phyloP scores from a whole-genome alignment of 2,888 invertebrate genomes.

The Thymelicus sylvestris region DNA sequence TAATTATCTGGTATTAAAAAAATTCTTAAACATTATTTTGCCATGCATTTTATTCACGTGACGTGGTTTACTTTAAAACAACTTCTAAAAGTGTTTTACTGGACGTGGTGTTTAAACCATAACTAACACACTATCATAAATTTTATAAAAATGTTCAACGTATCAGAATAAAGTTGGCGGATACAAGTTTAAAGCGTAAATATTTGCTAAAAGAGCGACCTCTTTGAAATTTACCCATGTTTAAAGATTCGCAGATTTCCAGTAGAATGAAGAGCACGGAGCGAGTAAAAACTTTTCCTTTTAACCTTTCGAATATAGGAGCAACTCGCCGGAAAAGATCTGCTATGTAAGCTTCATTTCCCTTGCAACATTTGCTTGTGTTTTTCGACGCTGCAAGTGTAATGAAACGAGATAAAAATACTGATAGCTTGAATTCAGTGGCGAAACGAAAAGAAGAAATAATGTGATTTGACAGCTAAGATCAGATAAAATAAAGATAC shows the following conservation, averaged over 20 bases:
- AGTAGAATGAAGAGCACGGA: constrained; percentile 11
- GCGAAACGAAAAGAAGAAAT: no score
- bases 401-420: constrained; percentile 13
- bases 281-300: constrained; percentile 20
- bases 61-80: no score
- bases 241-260: constrained; percentile 18
- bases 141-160: no score
- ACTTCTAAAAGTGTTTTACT: no score
- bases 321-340: constrained; percentile 15
- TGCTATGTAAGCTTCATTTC: constrained; percentile 16
- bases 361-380: constrained; percentile 11
- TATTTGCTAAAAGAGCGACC: constrained; percentile 17
- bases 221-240: constrained; percentile 23
- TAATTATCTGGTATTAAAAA: no score
- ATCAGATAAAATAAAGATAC: no score
- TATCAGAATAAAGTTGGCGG: no score
- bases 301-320: constrained; percentile 15
- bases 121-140: no score
- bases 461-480: no score
- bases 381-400: constrained; percentile 13
- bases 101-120: no score
- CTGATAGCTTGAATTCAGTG: neutral
- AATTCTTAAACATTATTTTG: no score
- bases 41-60: no score
- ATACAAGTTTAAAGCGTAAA: constrained; percentile 1